Percentiles rank a stretch among this genome's conserved stretches.
Evolutionary conservation across 2,113 vertebrate species (phyloP).

Genomic region (Solea solea): DNA sequence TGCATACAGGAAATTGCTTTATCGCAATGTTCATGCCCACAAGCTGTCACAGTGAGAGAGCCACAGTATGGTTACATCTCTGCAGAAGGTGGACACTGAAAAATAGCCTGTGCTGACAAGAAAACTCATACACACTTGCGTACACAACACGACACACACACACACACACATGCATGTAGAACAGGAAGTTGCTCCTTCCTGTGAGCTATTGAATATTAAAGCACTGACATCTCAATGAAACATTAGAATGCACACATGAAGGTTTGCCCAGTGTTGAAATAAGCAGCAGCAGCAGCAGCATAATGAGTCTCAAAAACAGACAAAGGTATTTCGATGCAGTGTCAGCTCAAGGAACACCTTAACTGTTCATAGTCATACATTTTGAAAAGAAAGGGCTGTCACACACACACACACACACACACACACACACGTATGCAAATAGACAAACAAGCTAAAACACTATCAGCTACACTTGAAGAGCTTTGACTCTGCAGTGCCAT

Average conservation of each 20-base stretch:
- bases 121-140: slow-evolving; percentile 31
- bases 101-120: slow-evolving; percentile 60
- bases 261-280: slow-evolving; percentile 9
- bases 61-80: slow-evolving; percentile 56
- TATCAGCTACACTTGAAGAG: slow-evolving; percentile 3
- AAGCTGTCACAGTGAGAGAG: slow-evolving; percentile 65
- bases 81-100: slow-evolving; percentile 51
- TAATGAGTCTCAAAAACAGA: slow-evolving; percentile 19
- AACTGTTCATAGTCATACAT: slow-evolving; percentile 15
- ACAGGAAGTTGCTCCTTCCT: neutral
- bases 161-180: slow-evolving; percentile 8
- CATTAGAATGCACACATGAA: neutral
- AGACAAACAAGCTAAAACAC: slow-evolving; percentile 6
- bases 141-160: slow-evolving; percentile 7
- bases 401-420: no score
- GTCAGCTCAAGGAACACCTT: slow-evolving; percentile 28
- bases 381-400: slow-evolving; percentile 12
- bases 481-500: slow-evolving; percentile 26
- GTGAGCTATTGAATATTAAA: neutral
- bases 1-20: slow-evolving; percentile 81
- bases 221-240: slow-evolving; percentile 5
- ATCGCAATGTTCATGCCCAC: slow-evolving; percentile 73
- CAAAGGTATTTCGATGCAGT: slow-evolving; percentile 38
- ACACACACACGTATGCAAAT: slow-evolving; percentile 31
- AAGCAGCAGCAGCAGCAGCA: neutral